These are phyloP conservation scores for Drosophila mauritiana DNA, from an alignment of 1,140 invertebrate species.

Conservation along the genomic window DNA sequence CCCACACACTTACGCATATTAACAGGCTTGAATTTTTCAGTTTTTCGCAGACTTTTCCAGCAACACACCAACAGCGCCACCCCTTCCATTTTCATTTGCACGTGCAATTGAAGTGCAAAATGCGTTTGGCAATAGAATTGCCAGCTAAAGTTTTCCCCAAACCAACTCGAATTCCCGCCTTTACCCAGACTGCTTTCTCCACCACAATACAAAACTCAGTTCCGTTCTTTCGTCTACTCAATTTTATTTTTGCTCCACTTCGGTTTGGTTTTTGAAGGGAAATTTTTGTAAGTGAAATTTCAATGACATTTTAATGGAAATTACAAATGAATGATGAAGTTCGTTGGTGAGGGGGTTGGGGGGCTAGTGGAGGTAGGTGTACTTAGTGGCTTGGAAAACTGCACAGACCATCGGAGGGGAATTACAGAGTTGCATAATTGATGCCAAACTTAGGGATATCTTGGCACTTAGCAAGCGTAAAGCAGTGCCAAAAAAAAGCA, in stretches of 20 bases:
- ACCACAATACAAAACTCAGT: slow-evolving; percentile 57
- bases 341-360: no score
- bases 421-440: slow-evolving; percentile 40
- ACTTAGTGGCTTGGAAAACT: slow-evolving; percentile 23
- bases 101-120: slow-evolving; percentile 62
- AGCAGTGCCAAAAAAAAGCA: neutral
- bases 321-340: slow-evolving; percentile 47
- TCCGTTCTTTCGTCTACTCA: slow-evolving; percentile 31
- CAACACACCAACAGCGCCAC: neutral
- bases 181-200: slow-evolving; percentile 1
- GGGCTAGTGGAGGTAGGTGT: neutral
- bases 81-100: slow-evolving; percentile 55
- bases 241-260: slow-evolving; percentile 35
- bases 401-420: neutral
- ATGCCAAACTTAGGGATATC: slow-evolving; percentile 24
- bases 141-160: slow-evolving; percentile 47
- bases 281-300: slow-evolving; percentile 77
- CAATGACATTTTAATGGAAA: slow-evolving; percentile 81
- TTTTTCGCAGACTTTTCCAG: slow-evolving; percentile 12
- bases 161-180: no score
- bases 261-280: slow-evolving; percentile 45
- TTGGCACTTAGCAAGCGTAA: neutral
- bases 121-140: slow-evolving; percentile 62
- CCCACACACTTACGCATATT: slow-evolving; percentile 70
- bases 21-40: slow-evolving; percentile 66